Evolutionary conservation across 2,797 vertebrate species (phyloP).

Genomic region (Artibeus jamaicensis): DNA sequence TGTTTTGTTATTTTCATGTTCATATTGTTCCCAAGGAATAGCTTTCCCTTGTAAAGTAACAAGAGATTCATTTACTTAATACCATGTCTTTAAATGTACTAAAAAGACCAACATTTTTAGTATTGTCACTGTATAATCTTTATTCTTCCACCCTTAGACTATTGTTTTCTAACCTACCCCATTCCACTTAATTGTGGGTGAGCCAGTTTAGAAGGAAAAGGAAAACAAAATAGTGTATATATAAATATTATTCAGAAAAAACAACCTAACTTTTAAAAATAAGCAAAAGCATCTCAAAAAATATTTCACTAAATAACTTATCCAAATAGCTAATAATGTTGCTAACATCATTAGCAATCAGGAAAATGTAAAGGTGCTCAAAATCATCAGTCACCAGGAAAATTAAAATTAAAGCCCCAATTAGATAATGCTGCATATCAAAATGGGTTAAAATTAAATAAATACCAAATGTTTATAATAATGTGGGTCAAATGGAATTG

Average conservation of each 20-base stretch:
- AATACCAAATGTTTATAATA: not conserved
- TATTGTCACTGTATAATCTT: not conserved
- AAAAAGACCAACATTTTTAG: not conserved
- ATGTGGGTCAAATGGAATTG: not conserved
- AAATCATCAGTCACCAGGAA: not conserved
- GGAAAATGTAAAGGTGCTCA: not conserved
- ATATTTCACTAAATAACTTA: not conserved
- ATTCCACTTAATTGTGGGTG: not conserved
- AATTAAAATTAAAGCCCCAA: not conserved
- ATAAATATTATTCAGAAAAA: not conserved
- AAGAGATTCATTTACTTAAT: not conserved
- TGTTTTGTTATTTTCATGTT: not conserved
- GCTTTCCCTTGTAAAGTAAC: not conserved
- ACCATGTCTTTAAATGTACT: not conserved
- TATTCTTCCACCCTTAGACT: not conserved
- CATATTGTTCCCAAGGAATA: not conserved
- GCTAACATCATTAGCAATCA: not conserved
- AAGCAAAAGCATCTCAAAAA: not conserved
- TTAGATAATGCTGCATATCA: not conserved
- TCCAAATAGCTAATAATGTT: not conserved
- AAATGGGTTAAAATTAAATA: not conserved
- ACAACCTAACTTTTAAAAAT: not conserved
- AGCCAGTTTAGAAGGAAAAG: not conserved
- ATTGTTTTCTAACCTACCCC: not conserved
- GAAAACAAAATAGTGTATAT: not conserved